A percentile compares a stretch with the other conserved stretches of the same genome.
phyloP scores from a whole-genome alignment of 2,113 vertebrate species.

The Epinephelus fuscoguttatus region DNA sequence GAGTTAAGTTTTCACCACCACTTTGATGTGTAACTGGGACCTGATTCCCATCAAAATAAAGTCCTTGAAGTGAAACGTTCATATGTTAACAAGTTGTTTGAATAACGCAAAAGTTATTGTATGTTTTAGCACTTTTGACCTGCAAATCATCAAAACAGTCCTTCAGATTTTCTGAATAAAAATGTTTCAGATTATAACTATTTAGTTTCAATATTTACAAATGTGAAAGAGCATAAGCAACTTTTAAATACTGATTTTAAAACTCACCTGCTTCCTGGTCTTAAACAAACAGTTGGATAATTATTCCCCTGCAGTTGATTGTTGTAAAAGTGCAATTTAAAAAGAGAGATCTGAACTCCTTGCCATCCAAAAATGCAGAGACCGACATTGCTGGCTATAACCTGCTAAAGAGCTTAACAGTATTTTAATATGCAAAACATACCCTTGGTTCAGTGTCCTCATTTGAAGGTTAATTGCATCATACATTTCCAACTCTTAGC shows the following conservation, averaged over 20 bases:
- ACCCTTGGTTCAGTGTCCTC: not conserved
- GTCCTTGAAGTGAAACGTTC: not conserved
- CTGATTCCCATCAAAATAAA: not conserved
- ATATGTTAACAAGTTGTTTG: not conserved
- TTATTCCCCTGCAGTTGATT: not conserved
- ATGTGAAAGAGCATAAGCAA: not conserved
- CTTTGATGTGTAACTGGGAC: not conserved
- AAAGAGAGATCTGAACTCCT: not conserved
- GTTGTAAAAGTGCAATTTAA: not conserved
- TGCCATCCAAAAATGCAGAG: not conserved
- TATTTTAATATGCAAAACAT: constrained; percentile 20
- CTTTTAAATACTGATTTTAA: not conserved
- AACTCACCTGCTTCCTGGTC: not conserved
- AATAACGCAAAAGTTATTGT: not conserved
- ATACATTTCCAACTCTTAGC: not conserved
- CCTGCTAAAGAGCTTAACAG: rapidly evolving
- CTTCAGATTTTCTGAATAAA: not conserved
- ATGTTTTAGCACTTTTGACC: too few species aligned
- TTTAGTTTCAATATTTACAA: too few species aligned
- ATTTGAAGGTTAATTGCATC: not conserved
- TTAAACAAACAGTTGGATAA: not conserved
- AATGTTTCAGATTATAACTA: not conserved
- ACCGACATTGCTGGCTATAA: not conserved
- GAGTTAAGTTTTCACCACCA: not conserved
- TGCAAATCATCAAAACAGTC: too few species aligned